Evolutionary conservation across 2,888 invertebrate genomes (phyloP).

Genomic region (Ophioninae sp.): DNA sequence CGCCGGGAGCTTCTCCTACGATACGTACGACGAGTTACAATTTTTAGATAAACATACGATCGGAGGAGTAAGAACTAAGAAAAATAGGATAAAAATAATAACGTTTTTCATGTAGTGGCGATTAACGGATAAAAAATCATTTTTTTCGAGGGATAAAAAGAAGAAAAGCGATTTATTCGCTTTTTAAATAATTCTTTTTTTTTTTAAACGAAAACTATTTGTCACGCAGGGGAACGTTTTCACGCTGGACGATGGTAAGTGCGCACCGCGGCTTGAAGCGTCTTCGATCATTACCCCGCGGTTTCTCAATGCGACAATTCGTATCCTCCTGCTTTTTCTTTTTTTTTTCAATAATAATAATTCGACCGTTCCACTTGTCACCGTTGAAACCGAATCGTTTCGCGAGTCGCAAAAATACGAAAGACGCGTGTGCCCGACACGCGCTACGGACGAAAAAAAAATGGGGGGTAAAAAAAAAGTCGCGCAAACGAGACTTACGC

Average conservation of each 20-base stretch:
- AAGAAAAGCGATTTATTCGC: neutral
- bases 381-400: neutral
- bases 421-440: neutral
- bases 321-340: neutral
- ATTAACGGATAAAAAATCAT: neutral
- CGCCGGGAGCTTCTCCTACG: conserved; percentile 50
- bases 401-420: conserved; percentile 8
- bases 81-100: too few relatives aligned
- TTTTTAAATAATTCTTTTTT: neutral
- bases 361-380: neutral
- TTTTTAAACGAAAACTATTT: conserved; percentile 16
- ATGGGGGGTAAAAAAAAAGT: conserved; percentile 32
- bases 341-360: neutral
- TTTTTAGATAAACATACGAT: neutral
- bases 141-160: neutral
- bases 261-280: conserved; percentile 59
- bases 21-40: conserved; percentile 3
- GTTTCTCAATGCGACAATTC: neutral
- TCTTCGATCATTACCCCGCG: conserved; percentile 39
- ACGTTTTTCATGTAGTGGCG: neutral
- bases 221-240: conserved; percentile 49
- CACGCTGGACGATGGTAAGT: conserved; percentile 55
- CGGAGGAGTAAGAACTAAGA: neutral
- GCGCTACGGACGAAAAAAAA: conserved; percentile 2
- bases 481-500: conserved; percentile 39